Base-by-base conservation (phyloP, 37 sponge, comb jelly and placozoan genomes). In the Spongia lamella region DNA sequence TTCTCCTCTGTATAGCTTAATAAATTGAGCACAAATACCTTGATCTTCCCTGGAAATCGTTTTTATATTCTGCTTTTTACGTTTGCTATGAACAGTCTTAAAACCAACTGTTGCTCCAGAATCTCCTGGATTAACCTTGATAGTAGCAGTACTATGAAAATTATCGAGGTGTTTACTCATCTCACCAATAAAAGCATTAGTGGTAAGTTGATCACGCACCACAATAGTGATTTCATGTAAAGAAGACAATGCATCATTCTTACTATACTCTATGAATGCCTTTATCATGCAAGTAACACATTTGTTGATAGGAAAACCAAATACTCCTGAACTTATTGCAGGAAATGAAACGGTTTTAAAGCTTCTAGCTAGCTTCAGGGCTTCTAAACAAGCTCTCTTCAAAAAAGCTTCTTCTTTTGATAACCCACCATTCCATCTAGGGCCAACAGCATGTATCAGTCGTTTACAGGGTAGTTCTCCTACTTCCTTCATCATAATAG, bases 391-490 rank as follows among this genome's bases (percentile, higher is more conserved):
- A 27, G 84, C 68, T 47, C 68, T 76, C 25, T 9, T 14, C 9
- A 82, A 61, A 11, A 77, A 38, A 19, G 49, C 64, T 26, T 82
- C 73, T 70, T 79, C 66, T 13, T 75, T 24, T 15, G 43, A 3
- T 9, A 27, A 1, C 5, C 63, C 68, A 29, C 62, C 53, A 7
- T 38, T 52, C 81, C 84, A 89, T 26, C 50, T 50, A 9, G 89
- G 89, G 1, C 84, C 84, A 0, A 89, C 84, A 19, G 81, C 84
- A 79, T 89, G 89, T 15, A 89, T 59, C 19, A 89, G 21, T 7
- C 80, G 80, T 50, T 83, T 75, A 52, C 85, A 89, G 9, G 78
- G 84, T 9, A 89, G 66, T 1, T 31, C 39, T 0, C 89, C 89
- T 37, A 75, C 81, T n/a, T 52, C 61, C 54, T 30, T 34, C 2